Percentiles rank a stretch among this genome's conserved stretches.
These are phyloP conservation scores for Patiria miniata DNA, from an alignment of 35 echinoderm and acorn worm species.

Conservation along the genomic window DNA sequence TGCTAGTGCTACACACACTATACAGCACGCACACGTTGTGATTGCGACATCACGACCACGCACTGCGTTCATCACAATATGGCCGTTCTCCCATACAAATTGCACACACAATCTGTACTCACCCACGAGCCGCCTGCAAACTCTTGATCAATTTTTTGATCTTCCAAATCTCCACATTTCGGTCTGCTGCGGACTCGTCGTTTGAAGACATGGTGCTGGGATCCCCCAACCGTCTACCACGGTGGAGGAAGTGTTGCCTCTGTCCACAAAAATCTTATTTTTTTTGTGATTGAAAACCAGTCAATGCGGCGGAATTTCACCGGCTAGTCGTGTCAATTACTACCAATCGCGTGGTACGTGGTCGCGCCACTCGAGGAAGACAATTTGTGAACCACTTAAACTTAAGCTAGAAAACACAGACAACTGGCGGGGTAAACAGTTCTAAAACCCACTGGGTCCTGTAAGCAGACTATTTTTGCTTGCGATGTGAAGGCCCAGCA, in stretches of 20 bases:
- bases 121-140: slow-evolving; percentile 97
- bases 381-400: too few relatives aligned
- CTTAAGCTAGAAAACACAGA: neutral
- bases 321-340: neutral
- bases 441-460: neutral
- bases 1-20: too few relatives aligned
- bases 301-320: slow-evolving; percentile 32
- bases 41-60: slow-evolving; percentile 30
- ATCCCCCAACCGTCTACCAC: neutral
- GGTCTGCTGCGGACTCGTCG: slow-evolving; percentile 90
- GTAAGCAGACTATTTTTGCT: neutral
- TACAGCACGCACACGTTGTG: neutral
- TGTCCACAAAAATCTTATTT: neutral
- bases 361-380: neutral
- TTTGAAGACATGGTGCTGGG: slow-evolving; percentile 59
- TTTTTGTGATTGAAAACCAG: neutral
- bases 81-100: neutral
- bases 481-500: neutral
- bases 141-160: slow-evolving; percentile 97
- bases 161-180: slow-evolving; percentile 99
- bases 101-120: slow-evolving; percentile 24
- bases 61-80: slow-evolving; percentile 5
- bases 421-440: neutral
- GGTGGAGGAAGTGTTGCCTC: neutral
- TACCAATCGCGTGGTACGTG: neutral